These are phyloP conservation scores for Lysandra coridon DNA, from an alignment of 2,888 invertebrate species.

Conservation along the genomic window DNA sequence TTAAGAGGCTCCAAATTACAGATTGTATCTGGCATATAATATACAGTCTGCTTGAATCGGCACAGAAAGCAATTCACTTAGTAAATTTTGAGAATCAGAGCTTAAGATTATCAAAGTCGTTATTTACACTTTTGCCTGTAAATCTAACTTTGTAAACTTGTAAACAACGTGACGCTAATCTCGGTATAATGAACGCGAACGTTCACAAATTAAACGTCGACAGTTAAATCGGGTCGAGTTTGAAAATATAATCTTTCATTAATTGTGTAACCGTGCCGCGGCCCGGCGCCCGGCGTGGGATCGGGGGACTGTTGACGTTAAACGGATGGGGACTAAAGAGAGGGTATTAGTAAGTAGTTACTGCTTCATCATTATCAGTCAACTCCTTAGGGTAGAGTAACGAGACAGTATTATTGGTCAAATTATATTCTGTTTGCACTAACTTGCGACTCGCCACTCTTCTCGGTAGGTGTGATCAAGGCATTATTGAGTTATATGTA, in stretches of 20 bases:
- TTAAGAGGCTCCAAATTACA: not conserved
- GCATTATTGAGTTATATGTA: not conserved
- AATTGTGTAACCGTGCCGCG: not conserved
- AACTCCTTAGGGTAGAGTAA: too few relatives aligned
- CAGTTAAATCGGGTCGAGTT: conserved; percentile 1
- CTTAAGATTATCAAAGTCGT: not conserved
- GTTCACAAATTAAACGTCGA: not conserved
- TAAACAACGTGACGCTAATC: not conserved
- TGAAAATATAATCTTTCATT: not conserved
- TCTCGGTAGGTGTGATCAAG: too few relatives aligned
- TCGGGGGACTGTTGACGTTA: not conserved
- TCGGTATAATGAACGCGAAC: not conserved
- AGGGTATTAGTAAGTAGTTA: not conserved
- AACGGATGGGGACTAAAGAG: not conserved
- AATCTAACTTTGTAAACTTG: not conserved
- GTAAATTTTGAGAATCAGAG: not conserved
- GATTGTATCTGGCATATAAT: not conserved
- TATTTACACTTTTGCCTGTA: not conserved
- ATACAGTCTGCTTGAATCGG: too few relatives aligned
- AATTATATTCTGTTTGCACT: too few relatives aligned
- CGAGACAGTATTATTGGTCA: too few relatives aligned
- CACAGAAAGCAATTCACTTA: too few relatives aligned
- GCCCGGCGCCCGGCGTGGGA: not conserved
- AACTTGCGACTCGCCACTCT: too few relatives aligned
- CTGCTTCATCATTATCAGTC: too few relatives aligned